Base-by-base conservation (phyloP, 2,797 vertebrate species). In the Syngnathus rostellatus region DNA sequence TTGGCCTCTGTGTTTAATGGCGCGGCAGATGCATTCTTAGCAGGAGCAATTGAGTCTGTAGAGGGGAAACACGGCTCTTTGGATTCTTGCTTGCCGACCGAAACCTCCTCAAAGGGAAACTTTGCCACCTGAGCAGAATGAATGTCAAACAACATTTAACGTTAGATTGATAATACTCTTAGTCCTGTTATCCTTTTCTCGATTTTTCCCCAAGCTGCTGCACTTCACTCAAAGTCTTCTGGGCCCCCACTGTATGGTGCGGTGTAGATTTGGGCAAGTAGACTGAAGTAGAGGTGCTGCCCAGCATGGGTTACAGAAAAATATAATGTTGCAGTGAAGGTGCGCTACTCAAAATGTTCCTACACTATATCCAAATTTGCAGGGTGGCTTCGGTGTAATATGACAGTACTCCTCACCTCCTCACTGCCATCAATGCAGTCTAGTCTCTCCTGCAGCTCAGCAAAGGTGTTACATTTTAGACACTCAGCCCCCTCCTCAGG, bases 351-450 rank as follows among this genome's bases (percentile, higher is more conserved):
- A 50, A 8, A n/a, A 50, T 19, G 0, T 50, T 50, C 8, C 16
- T 7, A n/a, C 19, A 50, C 6, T n/a, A 9, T 11, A n/a, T 50
- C 48, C 48, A 8, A 50, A n/a, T 19, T 14, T 48, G 45, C 16
- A 48, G 45, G 45, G 14, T 17, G 17, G 8, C 19, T 7, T n/a
- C 19, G n/a, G 0, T n/a, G 17, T n/a, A 8, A 8, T 50, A n/a
- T 8, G 1, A 39, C 5, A 2, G 45, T 31, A 37, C 3, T 50
- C 54, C 19, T 64, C 53, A 88, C 88, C 88, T 96, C 97, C 74
- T 99, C 97, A 1, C 97, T 98, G 78, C 97, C 96, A 1, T 99
- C 97, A 3, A 99, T 99, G 83, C 97, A 99, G 70, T 93, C 97
- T 67, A 99, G 86, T 72, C 97, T 87, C 81, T 99, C 97, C 73